Evolutionary conservation across 1,140 invertebrate species (phyloP).

Genomic region (Panulirus ornatus): DNA sequence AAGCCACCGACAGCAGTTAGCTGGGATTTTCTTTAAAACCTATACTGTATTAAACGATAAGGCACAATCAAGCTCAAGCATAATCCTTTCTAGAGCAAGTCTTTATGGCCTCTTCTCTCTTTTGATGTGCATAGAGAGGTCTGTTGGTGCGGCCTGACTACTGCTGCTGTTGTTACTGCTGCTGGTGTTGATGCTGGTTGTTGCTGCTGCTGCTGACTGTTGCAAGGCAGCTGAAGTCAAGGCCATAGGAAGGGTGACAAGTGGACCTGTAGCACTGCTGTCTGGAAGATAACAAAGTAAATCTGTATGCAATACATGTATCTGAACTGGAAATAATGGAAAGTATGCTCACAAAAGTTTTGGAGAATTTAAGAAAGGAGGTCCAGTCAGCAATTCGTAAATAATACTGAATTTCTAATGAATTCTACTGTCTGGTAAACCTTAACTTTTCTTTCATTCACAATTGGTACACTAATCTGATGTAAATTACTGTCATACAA

Average conservation of each 20-base stretch:
- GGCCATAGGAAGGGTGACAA: slow-evolving; percentile 64
- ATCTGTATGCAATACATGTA: neutral
- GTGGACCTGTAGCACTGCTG: slow-evolving; percentile 9
- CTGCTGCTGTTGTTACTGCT: slow-evolving; percentile 33
- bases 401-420: too few species aligned
- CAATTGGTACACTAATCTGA: too few species aligned
- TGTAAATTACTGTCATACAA: too few species aligned
- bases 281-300: slow-evolving; percentile 28
- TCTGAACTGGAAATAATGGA: too few species aligned
- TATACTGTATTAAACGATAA: neutral
- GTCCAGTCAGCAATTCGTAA: too few species aligned
- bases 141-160: slow-evolving; percentile 57
- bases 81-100: neutral
- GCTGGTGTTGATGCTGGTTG: slow-evolving; percentile 10
- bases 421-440: too few species aligned
- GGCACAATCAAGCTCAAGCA: neutral
- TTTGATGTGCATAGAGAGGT: slow-evolving; percentile 64
- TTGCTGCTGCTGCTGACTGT: slow-evolving; percentile 54
- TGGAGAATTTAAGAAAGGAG: too few species aligned
- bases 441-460: too few species aligned
- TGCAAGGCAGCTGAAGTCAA: slow-evolving; percentile 57
- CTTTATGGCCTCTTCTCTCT: slow-evolving; percentile 55
- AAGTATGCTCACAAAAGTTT: too few species aligned
- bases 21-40: neutral
- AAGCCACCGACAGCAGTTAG: neutral